Evolutionary conservation across 2,888 invertebrate genomes (phyloP).

Genomic region (Portevinia maculata): DNA sequence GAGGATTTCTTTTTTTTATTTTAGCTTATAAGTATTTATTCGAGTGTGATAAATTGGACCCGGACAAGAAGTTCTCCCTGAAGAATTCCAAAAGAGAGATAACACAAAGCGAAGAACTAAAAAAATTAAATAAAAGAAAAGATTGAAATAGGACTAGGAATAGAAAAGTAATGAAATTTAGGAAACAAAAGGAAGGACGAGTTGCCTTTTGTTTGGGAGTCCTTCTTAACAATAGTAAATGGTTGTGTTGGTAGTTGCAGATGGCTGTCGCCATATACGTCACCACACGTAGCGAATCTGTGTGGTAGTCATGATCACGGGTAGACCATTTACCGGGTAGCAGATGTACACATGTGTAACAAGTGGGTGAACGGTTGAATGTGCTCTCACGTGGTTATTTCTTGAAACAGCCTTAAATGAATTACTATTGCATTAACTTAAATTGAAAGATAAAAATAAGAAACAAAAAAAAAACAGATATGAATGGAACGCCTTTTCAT

Average conservation of each 20-base stretch:
- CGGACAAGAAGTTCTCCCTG: constrained; percentile 49
- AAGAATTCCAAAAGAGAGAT: constrained; percentile 51
- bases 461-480: background rate
- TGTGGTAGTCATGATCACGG: background rate
- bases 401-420: constrained; percentile 35
- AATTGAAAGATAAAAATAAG: constrained; percentile 20
- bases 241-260: constrained; percentile 53
- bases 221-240: constrained; percentile 40
- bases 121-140: constrained; percentile 7
- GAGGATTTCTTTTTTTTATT: constrained; percentile 5
- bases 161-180: constrained; percentile 48
- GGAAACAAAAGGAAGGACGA: background rate
- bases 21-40: constrained; percentile 40
- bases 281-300: constrained; percentile 24
- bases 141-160: constrained; percentile 42
- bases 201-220: constrained; percentile 21
- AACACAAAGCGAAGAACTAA: constrained; percentile 21
- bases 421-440: constrained; percentile 46
- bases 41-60: constrained; percentile 65
- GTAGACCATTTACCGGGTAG: constrained; percentile 8
- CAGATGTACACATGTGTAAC: constrained; percentile 64
- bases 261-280: constrained; percentile 34
- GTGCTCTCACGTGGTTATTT: constrained; percentile 13
- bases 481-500: constrained; percentile 21
- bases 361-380: constrained; percentile 45